Evolutionary conservation across 2,113 vertebrate genomes (phyloP).

Genomic region (Nyctibius bracteatus): DNA sequence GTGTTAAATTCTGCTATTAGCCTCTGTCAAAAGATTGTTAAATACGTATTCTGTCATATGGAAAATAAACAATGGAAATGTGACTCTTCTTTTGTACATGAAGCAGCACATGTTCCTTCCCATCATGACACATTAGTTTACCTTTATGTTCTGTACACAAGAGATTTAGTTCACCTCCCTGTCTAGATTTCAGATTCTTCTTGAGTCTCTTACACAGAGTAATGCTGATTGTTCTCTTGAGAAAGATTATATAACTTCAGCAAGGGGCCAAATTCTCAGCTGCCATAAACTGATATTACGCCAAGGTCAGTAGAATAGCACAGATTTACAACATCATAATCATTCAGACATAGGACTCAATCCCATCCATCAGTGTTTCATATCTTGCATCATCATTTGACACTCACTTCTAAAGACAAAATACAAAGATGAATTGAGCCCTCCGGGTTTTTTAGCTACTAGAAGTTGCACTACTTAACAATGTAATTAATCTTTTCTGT

Average conservation of each 20-base stretch:
- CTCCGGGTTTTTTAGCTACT: background rate
- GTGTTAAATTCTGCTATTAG: background rate
- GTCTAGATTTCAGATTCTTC: background rate
- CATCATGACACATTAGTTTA: background rate
- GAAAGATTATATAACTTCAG: background rate
- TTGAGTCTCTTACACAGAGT: background rate
- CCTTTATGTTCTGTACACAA: background rate
- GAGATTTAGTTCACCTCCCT: background rate
- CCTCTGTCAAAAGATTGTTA: background rate
- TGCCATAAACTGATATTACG: background rate
- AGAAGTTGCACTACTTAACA: slow-evolving; percentile 19
- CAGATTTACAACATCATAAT: background rate
- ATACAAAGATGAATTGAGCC: slow-evolving; percentile 18
- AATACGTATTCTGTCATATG: background rate
- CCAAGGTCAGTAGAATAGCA: background rate
- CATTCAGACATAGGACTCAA: background rate
- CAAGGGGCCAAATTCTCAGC: background rate
- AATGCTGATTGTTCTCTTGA: background rate
- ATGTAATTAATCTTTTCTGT: slow-evolving; percentile 8
- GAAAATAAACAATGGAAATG: background rate
- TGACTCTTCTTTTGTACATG: background rate
- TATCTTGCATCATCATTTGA: background rate
- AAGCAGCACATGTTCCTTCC: background rate
- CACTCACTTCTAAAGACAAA: slow-evolving; percentile 23
- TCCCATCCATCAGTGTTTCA: background rate